Evolutionary conservation across 1,140 invertebrate genomes (phyloP), one percentile per base, ranked within the genome.

Genomic region (Pygmarrhopalites habei): DNA sequence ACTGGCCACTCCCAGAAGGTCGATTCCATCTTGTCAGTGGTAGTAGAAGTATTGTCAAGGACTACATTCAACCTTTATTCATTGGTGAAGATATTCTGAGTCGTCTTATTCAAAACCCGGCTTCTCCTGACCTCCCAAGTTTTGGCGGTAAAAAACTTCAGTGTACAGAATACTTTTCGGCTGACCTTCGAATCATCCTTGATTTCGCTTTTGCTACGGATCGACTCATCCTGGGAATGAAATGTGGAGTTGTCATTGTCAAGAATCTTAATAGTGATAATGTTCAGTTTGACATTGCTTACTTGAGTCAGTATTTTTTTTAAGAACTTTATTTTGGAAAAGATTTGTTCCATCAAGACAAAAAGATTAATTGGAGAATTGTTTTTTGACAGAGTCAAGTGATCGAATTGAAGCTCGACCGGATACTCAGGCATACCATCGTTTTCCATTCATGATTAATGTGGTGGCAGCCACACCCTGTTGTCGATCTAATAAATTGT

Each of bases 161-260:
- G 3, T 28, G 19, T 5, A 2, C 26, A 15, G 7, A 12, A 0
- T 1, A 1, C 7, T 19, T 2, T 25, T n/a, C 0, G 0, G n/a
- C 17, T 4, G 56, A 60, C 49, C 14, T 66, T 10, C 17, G 32
- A 5, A 55, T 32, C 0, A 46, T 58, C 3, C n/a, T 49, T 1
- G 64, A 66, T 26, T 66, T 66, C 43, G 55, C 60, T 17, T 66
- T 66, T 30, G 44, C 59, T 0, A 15, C 52, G 3, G 17, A 60
- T n/a, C 59, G 64, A 19, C 44, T 66, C 29, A 49, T 66, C 23
- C 10, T 66, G 15, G 64, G 41, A 19, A 62, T 62, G 59, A 35
- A 57, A 35, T 66, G 64, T 39, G 64, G 64, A 15, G 29, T 66
- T 1, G 12, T 66, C 5, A 0, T 66, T 19, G 2, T 62, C 5